Percentiles rank a stretch among this genome's conserved stretches.
These are phyloP conservation scores for Cheilosia scutellata DNA, from an alignment of 2,888 invertebrate genomes.

Conservation along the genomic window DNA sequence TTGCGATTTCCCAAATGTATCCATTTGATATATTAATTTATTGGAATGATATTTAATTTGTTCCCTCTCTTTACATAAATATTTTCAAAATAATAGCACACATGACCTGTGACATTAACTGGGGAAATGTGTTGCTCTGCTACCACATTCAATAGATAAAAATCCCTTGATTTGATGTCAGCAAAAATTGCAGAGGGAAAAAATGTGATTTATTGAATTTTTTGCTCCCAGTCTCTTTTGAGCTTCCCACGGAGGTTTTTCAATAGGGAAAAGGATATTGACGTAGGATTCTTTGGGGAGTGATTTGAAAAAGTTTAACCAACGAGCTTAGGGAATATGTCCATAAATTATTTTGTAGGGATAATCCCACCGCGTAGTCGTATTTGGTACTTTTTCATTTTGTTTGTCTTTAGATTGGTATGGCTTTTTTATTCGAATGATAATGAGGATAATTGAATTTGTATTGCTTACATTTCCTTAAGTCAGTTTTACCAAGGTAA, in stretches of 20 bases:
- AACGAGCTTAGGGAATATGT: background rate
- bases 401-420: background rate
- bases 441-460: too few relatives aligned
- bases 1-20: background rate
- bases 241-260: background rate
- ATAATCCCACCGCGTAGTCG: background rate
- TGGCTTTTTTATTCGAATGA: too few relatives aligned
- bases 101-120: constrained; percentile 14
- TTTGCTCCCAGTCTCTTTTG: background rate
- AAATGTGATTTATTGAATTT: constrained; percentile 26
- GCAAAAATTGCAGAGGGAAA: constrained; percentile 10
- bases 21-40: background rate
- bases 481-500: too few relatives aligned
- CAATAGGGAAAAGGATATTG: constrained; percentile 1
- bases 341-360: background rate
- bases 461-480: too few relatives aligned
- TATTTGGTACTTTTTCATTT: background rate
- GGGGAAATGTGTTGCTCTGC: background rate
- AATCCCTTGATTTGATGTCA: constrained; percentile 6
- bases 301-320: constrained; percentile 24
- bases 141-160: constrained; percentile 25
- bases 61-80: background rate
- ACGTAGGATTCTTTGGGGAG: background rate
- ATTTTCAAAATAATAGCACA: background rate
- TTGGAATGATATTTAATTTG: background rate